Evolutionary conservation across 2,888 invertebrate species (phyloP).

Genomic region (Thysanoteuthis rhombus): DNA sequence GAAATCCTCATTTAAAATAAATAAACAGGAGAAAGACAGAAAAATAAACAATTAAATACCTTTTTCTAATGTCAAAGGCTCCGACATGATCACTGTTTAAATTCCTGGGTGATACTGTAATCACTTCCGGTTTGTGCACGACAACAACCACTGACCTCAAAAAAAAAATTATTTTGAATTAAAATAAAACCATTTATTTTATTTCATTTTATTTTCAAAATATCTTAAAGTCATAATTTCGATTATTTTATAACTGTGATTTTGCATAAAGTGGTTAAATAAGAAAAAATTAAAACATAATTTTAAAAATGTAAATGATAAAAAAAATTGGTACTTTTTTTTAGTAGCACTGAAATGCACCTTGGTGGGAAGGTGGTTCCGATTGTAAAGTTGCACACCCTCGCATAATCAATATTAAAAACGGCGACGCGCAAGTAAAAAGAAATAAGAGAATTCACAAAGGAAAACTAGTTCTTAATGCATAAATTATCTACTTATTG

Average conservation of each 20-base stretch:
- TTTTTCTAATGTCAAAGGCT: conserved; percentile 12
- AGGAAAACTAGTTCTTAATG: too few relatives aligned
- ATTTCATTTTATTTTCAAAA: background rate
- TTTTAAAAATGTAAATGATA: too few relatives aligned
- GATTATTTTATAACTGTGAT: background rate
- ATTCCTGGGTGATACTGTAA: background rate
- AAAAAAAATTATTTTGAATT: background rate
- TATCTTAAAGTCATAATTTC: background rate
- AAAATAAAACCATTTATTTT: background rate
- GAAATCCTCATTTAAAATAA: background rate
- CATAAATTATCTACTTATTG: too few relatives aligned
- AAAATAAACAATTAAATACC: background rate
- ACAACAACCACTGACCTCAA: background rate
- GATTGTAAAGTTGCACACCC: too few relatives aligned
- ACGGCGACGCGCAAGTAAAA: too few relatives aligned
- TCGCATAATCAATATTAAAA: too few relatives aligned
- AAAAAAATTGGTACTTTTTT: too few relatives aligned
- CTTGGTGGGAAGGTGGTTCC: too few relatives aligned
- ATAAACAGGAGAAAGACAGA: background rate
- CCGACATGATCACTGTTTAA: conserved; percentile 12
- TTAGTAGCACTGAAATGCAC: too few relatives aligned
- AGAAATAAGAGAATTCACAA: too few relatives aligned
- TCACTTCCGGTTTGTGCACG: background rate
- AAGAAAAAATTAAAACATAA: too few relatives aligned
- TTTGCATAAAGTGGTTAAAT: background rate